These are phyloP conservation scores for Linyphia triangularis DNA, from an alignment of 2,888 invertebrate genomes.

Conservation along the genomic window DNA sequence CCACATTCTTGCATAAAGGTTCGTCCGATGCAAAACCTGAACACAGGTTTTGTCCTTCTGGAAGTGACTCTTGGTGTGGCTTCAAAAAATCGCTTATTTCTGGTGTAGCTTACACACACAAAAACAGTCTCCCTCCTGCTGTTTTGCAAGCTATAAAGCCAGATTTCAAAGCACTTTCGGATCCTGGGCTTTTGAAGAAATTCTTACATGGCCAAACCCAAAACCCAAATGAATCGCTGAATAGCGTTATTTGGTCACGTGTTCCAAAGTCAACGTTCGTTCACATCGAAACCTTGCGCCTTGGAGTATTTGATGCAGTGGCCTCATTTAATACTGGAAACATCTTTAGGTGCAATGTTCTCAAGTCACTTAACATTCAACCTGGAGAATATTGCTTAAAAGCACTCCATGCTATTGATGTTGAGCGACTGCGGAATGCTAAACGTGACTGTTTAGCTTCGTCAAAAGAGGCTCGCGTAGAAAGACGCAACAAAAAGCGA, in stretches of 20 bases:
- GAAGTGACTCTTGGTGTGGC: neutral
- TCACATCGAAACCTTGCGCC: neutral
- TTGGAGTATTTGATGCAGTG: neutral
- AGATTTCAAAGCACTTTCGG: neutral
- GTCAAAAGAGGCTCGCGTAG: neutral
- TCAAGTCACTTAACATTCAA: neutral
- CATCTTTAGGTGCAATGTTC: neutral
- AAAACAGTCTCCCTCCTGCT: neutral
- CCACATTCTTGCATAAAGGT: neutral
- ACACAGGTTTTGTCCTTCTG: conserved; percentile 14
- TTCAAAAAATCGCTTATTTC: neutral
- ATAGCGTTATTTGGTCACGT: conserved; percentile 17
- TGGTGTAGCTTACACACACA: neutral
- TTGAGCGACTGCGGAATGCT: neutral
- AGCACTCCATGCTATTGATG: neutral
- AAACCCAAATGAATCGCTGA: neutral
- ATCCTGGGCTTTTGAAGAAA: conserved; percentile 6
- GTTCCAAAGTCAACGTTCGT: conserved; percentile 16
- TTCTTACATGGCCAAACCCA: neutral
- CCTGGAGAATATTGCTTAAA: neutral
- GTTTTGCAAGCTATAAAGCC: neutral
- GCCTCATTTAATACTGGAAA: neutral
- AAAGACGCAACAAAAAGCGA: neutral
- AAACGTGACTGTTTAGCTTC: neutral
- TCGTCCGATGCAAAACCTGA: neutral